Evolutionary conservation across 2,113 vertebrate genomes (phyloP).

Genomic region (Stictonetta naevosa): DNA sequence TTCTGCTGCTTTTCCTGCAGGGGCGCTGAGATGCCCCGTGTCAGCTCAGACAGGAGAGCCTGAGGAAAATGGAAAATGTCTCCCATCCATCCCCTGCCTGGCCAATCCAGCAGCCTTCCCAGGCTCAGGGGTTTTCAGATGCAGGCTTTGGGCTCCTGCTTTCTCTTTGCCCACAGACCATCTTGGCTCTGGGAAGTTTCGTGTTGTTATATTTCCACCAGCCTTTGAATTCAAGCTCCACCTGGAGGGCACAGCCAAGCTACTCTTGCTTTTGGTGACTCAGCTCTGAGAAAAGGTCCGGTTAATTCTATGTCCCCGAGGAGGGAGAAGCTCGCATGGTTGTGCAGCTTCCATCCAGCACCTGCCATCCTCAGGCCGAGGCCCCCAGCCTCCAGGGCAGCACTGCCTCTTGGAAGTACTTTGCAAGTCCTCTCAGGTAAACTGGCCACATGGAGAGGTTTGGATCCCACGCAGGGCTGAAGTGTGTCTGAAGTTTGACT

Average conservation of each 20-base stretch:
- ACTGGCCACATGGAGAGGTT: not conserved
- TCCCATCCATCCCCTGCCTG: not conserved
- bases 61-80: not conserved
- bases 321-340: not conserved
- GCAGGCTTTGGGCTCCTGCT: not conserved
- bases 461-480: not conserved
- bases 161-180: not conserved
- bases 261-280: not conserved
- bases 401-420: not conserved
- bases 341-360: not conserved
- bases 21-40: not conserved
- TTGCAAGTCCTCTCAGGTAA: not conserved
- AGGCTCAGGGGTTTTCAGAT: not conserved
- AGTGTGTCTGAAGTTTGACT: not conserved
- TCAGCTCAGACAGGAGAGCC: not conserved
- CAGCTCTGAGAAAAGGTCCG: not conserved
- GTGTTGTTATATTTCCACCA: too few species aligned
- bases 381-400: fast-evolving
- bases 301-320: too few species aligned
- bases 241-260: not conserved
- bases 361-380: not conserved
- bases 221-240: not conserved
- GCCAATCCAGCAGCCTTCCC: not conserved
- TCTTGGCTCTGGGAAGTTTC: not conserved
- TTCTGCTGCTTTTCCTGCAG: not conserved